Evolutionary conservation across 1,140 invertebrate genomes (phyloP).

Genomic region (Mizuhopecten yessoensis): DNA sequence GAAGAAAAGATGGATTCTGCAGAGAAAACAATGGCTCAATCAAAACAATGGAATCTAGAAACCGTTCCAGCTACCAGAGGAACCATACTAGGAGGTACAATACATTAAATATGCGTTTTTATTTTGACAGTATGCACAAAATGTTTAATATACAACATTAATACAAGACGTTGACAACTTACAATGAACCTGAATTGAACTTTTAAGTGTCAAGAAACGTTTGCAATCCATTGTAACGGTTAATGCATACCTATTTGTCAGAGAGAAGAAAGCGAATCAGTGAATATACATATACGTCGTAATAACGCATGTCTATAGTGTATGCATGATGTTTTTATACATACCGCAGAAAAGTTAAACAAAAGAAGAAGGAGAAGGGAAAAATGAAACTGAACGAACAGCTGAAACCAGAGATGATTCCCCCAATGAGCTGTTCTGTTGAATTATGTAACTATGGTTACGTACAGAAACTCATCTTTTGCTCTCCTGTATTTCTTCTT

Average conservation of each 20-base stretch:
- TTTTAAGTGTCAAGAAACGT: no score
- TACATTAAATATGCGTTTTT: background rate
- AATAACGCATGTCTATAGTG: background rate
- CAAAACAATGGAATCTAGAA: background rate
- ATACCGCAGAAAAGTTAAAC: no score
- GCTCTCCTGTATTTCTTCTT: slow-evolving; percentile 8
- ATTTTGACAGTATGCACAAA: background rate
- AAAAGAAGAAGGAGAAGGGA: background rate
- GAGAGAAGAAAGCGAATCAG: no score
- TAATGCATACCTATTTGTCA: no score
- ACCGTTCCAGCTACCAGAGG: background rate
- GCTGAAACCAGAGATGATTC: background rate
- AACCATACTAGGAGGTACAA: background rate
- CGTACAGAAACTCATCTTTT: background rate
- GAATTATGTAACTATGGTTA: background rate
- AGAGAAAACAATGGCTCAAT: background rate
- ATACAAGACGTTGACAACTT: background rate
- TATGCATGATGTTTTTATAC: background rate
- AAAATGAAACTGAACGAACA: background rate
- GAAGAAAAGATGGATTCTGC: background rate
- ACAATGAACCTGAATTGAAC: no score
- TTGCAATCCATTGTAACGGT: no score
- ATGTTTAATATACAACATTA: background rate
- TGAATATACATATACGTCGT: no score
- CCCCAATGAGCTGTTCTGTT: background rate